Evolutionary conservation across 2,797 vertebrate genomes (phyloP).

Genomic region (Poeciliopsis presidionis): DNA sequence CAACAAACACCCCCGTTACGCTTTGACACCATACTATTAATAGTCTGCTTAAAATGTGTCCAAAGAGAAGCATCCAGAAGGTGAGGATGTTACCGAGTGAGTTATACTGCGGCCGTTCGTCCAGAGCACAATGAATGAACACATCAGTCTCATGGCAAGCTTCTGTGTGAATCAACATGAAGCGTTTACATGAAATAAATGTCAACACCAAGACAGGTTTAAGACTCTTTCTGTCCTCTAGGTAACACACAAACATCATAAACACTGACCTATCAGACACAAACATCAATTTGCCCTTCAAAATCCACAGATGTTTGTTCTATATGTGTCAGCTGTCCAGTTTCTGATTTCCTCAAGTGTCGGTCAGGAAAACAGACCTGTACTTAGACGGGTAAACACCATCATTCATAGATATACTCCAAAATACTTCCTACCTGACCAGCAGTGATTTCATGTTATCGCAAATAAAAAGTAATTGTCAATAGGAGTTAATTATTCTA

Average conservation of each 20-base stretch:
- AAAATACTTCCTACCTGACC: constrained; percentile 1
- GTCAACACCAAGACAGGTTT: constrained; percentile 27
- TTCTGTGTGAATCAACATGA: constrained; percentile 35
- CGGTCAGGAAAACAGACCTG: constrained; percentile 10
- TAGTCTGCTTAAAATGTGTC: constrained; percentile 45
- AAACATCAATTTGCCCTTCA: constrained; percentile 26
- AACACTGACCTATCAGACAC: constrained; percentile 14
- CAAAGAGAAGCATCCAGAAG: constrained; percentile 52
- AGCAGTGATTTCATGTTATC: neutral
- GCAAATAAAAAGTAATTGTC: neutral
- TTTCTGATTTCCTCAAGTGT: constrained; percentile 17
- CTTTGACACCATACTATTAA: constrained; percentile 55
- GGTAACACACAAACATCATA: constrained; percentile 23
- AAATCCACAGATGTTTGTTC: constrained; percentile 27
- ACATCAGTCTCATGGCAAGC: constrained; percentile 22
- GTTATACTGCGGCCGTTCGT: neutral
- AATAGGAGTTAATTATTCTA: neutral
- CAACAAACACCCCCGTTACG: constrained; percentile 40
- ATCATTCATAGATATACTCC: neutral
- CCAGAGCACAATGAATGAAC: constrained; percentile 15
- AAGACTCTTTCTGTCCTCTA: constrained; percentile 17
- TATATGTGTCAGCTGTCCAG: constrained; percentile 19
- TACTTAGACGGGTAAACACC: neutral
- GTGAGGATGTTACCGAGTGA: constrained; percentile 46
- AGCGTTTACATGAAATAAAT: constrained; percentile 19